Conservation (phyloP, 2,113 vertebrate species). For the Myanophis thanlyinensis region DNA sequence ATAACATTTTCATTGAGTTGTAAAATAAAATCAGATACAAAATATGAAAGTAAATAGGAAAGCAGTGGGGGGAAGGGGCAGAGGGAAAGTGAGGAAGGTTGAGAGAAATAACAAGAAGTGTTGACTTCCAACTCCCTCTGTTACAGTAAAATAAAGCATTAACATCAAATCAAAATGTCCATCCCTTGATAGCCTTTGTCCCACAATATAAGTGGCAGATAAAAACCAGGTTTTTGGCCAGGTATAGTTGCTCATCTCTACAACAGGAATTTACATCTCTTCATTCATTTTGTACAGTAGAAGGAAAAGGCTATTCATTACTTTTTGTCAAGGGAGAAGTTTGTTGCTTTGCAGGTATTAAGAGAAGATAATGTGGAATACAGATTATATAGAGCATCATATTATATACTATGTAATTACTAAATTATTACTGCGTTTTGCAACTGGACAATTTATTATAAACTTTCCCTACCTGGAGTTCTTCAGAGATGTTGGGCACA, state of each 20-base stretch:
- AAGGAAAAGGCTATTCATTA: neutral
- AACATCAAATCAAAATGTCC: neutral
- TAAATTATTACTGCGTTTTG: neutral
- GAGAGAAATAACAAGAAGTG: too few species aligned
- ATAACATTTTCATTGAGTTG: too few species aligned
- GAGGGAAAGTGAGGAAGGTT: too few species aligned
- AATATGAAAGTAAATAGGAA: too few species aligned
- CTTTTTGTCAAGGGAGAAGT: neutral
- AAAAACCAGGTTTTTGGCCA: neutral
- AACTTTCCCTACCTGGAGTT: neutral
- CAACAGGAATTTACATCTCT: neutral
- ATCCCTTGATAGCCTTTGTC: neutral
- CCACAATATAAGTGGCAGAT: neutral
- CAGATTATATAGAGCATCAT: neutral
- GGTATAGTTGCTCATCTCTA: neutral
- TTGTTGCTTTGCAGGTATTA: neutral
- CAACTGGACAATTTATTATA: neutral
- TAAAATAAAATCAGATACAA: too few species aligned
- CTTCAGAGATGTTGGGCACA: neutral
- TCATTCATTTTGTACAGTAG: neutral
- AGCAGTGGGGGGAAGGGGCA: too few species aligned
- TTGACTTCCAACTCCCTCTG: too few species aligned
- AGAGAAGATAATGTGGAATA: neutral
- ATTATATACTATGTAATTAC: neutral
- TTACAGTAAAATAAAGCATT: too few species aligned